Evolutionary conservation across 2,888 invertebrate genomes (phyloP).

Genomic region (Operophtera brumata): DNA sequence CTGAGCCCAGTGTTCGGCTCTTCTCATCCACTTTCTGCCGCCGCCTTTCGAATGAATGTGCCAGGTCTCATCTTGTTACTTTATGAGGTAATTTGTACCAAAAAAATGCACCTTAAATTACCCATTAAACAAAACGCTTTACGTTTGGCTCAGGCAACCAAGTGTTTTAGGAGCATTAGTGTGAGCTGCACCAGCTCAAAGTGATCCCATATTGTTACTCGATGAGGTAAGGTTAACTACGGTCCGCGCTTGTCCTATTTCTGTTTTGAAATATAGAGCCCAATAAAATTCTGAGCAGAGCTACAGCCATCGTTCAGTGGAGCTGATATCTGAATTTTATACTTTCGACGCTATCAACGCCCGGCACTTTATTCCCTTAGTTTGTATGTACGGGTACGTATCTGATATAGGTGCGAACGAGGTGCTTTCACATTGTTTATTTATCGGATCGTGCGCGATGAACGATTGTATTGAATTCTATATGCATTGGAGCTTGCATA

Average conservation of each 20-base stretch:
- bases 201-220: too few species aligned
- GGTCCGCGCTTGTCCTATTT: conserved; percentile 23
- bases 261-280: conserved; percentile 38
- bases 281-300: conserved; percentile 64
- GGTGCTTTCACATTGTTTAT: conserved; percentile 57
- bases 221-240: too few species aligned
- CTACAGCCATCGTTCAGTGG: conserved; percentile 62
- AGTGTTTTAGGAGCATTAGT: too few species aligned
- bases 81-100: too few species aligned
- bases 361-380: conserved; percentile 59
- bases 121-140: too few species aligned
- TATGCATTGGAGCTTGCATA: conserved; percentile 41
- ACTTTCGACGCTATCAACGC: conserved; percentile 57
- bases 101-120: too few species aligned
- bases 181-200: too few species aligned
- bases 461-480: conserved; percentile 50
- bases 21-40: too few species aligned
- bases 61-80: too few species aligned
- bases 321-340: conserved; percentile 72
- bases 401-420: conserved; percentile 39
- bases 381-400: conserved; percentile 46
- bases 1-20: too few species aligned
- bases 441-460: conserved; percentile 49
- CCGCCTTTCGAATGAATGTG: too few species aligned
- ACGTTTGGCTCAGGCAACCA: too few species aligned